These are phyloP conservation scores for Melozone crissalis DNA, from an alignment of 2,113 vertebrate genomes.

Conservation along the genomic window DNA sequence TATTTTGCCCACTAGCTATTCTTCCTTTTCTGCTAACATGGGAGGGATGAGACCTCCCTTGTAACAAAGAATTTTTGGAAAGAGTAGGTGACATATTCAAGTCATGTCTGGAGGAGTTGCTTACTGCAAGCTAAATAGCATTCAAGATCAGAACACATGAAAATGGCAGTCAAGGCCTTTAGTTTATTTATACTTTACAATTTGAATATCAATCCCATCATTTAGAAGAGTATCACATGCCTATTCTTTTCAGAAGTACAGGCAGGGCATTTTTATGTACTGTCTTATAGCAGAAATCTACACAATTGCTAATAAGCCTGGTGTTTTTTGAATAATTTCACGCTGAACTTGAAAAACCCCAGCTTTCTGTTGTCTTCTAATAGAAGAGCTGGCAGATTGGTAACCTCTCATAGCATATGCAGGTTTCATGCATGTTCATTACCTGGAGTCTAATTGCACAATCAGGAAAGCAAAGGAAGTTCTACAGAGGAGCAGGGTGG, in stretches of 20 bases:
- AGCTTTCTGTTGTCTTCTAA: neutral
- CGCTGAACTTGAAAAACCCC: neutral
- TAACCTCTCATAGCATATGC: neutral
- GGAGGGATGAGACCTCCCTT: neutral
- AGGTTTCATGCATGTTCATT: neutral
- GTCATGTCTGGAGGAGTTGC: neutral
- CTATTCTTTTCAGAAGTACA: neutral
- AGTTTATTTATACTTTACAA: neutral
- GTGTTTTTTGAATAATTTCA: neutral
- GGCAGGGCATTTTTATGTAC: neutral
- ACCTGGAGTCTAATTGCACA: neutral
- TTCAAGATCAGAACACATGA: slow-evolving; percentile 1
- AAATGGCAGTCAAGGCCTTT: neutral
- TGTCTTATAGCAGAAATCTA: neutral
- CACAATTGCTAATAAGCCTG: neutral
- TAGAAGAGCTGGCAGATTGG: neutral
- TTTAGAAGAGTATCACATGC: neutral
- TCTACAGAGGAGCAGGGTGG: neutral
- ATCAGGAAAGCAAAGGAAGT: neutral
- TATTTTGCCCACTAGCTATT: neutral
- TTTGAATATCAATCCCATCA: neutral
- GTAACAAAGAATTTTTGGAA: neutral
- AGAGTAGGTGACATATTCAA: neutral
- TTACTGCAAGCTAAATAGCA: neutral
- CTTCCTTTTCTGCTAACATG: neutral